Conservation (phyloP, 2,113 vertebrate species). For the Ammodytes dubius region DNA sequence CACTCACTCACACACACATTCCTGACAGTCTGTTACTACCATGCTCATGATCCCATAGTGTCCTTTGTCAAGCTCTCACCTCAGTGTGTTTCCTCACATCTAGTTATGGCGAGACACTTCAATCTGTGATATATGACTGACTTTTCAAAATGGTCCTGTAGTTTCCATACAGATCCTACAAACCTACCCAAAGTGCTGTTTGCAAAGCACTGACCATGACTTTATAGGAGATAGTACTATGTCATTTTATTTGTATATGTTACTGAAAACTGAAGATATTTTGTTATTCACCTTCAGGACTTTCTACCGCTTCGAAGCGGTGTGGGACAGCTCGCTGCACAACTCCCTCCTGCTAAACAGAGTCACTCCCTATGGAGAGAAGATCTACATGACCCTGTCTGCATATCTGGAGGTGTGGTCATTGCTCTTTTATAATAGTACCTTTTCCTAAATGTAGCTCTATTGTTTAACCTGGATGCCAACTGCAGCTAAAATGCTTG, state of each 20-base stretch:
- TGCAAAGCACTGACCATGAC: neutral
- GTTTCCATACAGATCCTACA: neutral
- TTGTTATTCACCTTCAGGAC: constrained; percentile 83
- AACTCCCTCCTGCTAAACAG: constrained; percentile 97
- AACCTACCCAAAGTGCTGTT: neutral
- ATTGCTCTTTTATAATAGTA: neutral
- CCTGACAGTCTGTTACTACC: constrained; percentile 15
- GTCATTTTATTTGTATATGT: neutral
- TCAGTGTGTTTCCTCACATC: constrained; percentile 50
- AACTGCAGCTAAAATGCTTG: neutral
- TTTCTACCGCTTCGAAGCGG: constrained; percentile 97
- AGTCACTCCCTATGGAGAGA: constrained; percentile 96
- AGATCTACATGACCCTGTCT: constrained; percentile 98
- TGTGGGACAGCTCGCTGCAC: constrained; percentile 99
- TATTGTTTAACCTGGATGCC: neutral
- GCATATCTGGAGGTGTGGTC: constrained; percentile 96
- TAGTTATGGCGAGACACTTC: constrained; percentile 21
- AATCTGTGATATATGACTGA: constrained; percentile 21
- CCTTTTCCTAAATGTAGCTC: neutral
- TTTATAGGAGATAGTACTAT: neutral
- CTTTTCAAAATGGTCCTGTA: neutral
- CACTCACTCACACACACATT: constrained; percentile 4
- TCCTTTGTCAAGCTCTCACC: constrained; percentile 48
- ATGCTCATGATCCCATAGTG: constrained; percentile 22
- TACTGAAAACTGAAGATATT: neutral